Base-by-base conservation (phyloP, 2,797 vertebrate species). In the Poeciliopsis paucimaculata region DNA sequence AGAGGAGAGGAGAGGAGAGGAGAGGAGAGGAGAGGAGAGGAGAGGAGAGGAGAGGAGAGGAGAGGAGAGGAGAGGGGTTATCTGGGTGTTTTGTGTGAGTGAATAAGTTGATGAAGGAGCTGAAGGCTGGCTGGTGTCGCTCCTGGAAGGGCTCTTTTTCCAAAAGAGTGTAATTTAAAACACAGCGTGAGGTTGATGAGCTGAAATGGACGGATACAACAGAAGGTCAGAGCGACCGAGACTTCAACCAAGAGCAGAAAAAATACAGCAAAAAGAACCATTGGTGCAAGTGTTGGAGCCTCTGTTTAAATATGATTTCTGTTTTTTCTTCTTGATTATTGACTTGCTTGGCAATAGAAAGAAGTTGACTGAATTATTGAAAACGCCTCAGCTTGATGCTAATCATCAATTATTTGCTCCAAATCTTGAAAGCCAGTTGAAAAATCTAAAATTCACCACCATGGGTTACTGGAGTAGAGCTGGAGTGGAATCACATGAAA, bases 111-210 rank as follows among this genome's bases (percentile, higher is more conserved):
- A 90, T 89, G 86, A 84, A 78, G 26, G 76, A 80, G 73, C 80
- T 77, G 82, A 78, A 85, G 78, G 77, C 60, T 10, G 53, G 75
- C 73, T 84, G 82, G 80, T 77, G 85, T 41, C 71, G 31, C 60
- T 12, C 23, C 57, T 49, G 71, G 68, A 80, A 72, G 31, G 57
- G n/a, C 55, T 28, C 71, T 78, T 51, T 72, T 23, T 45, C 71
- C 70, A 36, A 82, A 82, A 82, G 78, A 74, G 88, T 76, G 47
- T 88, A 85, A 92, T 94, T 93, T 90, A 45, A 90, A 91, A 91
- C 81, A 1, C 89, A 90, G 89, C 87, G 6, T 87, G 92, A 76
- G 83, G 71, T 68, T 85, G 81, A 84, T 88, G 89, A 90, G 91
- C 86, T 89, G 89, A 89, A 85, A 89, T 1, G 77, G 78, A 84